Conservation (phyloP, 53 echinoderm and acorn worm species). For the Paracentrotus lividus region DNA sequence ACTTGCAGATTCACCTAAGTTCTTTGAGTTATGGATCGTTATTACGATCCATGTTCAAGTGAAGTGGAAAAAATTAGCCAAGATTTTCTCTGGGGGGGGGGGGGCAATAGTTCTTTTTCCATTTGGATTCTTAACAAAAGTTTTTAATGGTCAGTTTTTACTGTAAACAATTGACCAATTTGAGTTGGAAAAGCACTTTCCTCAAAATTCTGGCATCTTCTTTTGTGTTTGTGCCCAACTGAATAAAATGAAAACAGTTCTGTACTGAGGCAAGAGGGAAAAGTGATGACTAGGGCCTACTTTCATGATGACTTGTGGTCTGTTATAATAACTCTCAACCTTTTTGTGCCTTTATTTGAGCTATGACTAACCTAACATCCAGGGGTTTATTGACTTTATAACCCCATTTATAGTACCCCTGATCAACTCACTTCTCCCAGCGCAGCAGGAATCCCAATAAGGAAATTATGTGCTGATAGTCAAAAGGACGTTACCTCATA, state of each 20-base stretch:
- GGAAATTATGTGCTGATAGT: too few relatives aligned
- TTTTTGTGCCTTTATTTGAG: constrained; percentile 32
- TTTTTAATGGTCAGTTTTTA: background rate
- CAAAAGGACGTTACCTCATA: too few relatives aligned
- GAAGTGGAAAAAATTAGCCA: background rate
- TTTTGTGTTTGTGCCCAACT: background rate
- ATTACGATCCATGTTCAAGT: too few relatives aligned
- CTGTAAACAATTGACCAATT: background rate
- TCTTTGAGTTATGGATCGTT: too few relatives aligned
- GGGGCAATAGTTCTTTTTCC: background rate
- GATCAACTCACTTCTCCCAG: background rate
- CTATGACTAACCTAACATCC: constrained; percentile 34
- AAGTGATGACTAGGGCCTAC: background rate
- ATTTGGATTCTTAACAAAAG: too few relatives aligned
- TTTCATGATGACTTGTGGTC: constrained; percentile 32
- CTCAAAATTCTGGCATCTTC: background rate
- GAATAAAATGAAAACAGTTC: background rate
- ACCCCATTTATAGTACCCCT: background rate
- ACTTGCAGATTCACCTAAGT: background rate
- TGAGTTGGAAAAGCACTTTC: background rate
- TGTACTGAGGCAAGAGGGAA: background rate
- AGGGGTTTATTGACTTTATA: constrained; percentile 49
- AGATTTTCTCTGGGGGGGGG: background rate
- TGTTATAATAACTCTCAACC: constrained; percentile 46
- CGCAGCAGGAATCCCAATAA: background rate